phyloP scores from a whole-genome alignment of 2,888 invertebrate genomes.

The Cylloceria caligata region DNA sequence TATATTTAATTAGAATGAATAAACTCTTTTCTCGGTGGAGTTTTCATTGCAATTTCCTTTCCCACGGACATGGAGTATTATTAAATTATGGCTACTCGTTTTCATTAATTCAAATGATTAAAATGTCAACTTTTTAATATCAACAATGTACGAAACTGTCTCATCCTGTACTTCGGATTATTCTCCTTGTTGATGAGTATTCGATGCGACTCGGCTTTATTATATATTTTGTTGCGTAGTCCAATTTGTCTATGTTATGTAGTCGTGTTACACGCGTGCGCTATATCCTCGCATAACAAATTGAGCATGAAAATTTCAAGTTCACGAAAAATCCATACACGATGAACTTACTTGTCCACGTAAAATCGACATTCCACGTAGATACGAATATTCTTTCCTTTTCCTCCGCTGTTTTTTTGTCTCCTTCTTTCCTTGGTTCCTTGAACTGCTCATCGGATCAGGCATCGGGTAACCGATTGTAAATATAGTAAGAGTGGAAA shows the following conservation, averaged over 20 bases:
- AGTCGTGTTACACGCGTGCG: neutral
- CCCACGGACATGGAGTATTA: too few species aligned
- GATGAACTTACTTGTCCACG: too few species aligned
- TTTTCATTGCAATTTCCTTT: too few species aligned
- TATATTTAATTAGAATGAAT: too few species aligned
- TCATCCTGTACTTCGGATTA: neutral
- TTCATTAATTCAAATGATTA: too few species aligned
- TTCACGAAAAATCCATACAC: too few species aligned
- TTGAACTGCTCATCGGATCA: conserved; percentile 65
- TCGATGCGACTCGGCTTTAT: neutral
- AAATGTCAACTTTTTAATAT: too few species aligned
- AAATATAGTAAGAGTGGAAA: conserved; percentile 71
- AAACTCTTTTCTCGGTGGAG: too few species aligned
- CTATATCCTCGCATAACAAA: neutral
- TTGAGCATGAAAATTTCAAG: too few species aligned
- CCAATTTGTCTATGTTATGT: neutral
- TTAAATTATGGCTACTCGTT: too few species aligned
- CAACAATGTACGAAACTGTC: neutral
- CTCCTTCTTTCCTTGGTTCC: conserved; percentile 1
- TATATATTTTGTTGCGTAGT: neutral
- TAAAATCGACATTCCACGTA: neutral
- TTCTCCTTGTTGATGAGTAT: neutral
- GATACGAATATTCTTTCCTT: neutral
- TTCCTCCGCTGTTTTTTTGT: conserved; percentile 7
- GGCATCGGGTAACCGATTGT: conserved; percentile 79